These are phyloP conservation scores for Dilophus febrilis DNA, from an alignment of 2,888 invertebrate species.

Conservation along the genomic window DNA sequence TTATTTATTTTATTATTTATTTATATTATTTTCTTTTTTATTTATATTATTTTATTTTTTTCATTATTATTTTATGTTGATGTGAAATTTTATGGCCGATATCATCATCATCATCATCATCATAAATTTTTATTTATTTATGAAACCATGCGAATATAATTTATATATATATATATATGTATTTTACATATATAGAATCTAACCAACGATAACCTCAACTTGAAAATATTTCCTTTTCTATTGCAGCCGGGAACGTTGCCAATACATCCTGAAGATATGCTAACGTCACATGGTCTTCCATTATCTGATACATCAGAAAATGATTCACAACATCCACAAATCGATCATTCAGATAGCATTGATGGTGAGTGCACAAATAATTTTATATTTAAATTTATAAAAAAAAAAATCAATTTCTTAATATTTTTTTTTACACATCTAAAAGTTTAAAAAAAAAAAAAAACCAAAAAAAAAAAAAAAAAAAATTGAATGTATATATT, in stretches of 20 bases:
- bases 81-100: too few species aligned
- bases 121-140: too few species aligned
- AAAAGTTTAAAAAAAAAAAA: conserved; percentile 1
- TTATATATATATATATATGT: background rate
- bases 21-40: too few species aligned
- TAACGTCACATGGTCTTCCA: conserved; percentile 41
- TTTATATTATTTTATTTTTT: too few species aligned
- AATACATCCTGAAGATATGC: conserved; percentile 39
- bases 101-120: too few species aligned
- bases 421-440: conserved; percentile 9
- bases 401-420: conserved; percentile 4
- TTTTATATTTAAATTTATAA: conserved; percentile 5
- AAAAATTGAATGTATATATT: too few species aligned
- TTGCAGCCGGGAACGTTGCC: conserved; percentile 18
- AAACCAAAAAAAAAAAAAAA: conserved; percentile 6
- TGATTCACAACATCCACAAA: conserved; percentile 36
- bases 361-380: conserved; percentile 46
- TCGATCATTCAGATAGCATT: conserved; percentile 55
- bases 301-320: conserved; percentile 36
- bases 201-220: too few species aligned
- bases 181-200: too few species aligned
- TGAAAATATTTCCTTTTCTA: background rate
- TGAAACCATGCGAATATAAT: too few species aligned
- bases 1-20: too few species aligned
- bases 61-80: too few species aligned